Conservation (phyloP, 2,888 invertebrate genomes). For the Sarcophaga variegata region DNA sequence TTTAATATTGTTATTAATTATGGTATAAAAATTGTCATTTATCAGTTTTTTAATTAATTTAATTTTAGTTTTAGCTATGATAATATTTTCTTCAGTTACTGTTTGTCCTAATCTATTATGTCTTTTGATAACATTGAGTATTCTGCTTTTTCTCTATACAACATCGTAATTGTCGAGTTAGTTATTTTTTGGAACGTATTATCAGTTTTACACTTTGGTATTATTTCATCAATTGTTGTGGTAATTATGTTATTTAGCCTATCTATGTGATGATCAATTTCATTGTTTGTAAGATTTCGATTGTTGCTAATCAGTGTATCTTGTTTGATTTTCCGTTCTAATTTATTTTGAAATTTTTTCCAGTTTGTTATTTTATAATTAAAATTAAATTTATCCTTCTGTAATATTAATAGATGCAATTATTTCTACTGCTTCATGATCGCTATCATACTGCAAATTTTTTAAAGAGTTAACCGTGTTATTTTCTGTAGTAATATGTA, state of each 20-base stretch:
- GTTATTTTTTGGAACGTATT: neutral
- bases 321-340: neutral
- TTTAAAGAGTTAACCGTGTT: neutral
- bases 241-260: conserved; percentile 8
- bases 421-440: conserved; percentile 15
- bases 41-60: conserved; percentile 25
- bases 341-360: conserved; percentile 3
- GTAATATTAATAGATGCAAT: neutral
- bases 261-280: conserved; percentile 4
- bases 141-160: conserved; percentile 1
- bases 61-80: neutral
- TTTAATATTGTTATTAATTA: too few species aligned
- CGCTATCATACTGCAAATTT: conserved; percentile 19
- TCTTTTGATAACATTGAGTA: neutral
- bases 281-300: neutral
- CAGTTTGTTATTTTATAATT: neutral
- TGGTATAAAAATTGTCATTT: too few species aligned
- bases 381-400: neutral
- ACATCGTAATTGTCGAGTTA: neutral
- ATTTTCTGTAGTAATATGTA: neutral
- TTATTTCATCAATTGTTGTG: neutral
- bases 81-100: neutral
- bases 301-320: neutral
- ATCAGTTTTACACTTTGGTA: neutral
- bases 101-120: conserved; percentile 4